Evolutionary conservation across 2,797 vertebrate species (phyloP), one percentile per base, ranked within the genome.

Genomic region (Sebastes cheni): DNA sequence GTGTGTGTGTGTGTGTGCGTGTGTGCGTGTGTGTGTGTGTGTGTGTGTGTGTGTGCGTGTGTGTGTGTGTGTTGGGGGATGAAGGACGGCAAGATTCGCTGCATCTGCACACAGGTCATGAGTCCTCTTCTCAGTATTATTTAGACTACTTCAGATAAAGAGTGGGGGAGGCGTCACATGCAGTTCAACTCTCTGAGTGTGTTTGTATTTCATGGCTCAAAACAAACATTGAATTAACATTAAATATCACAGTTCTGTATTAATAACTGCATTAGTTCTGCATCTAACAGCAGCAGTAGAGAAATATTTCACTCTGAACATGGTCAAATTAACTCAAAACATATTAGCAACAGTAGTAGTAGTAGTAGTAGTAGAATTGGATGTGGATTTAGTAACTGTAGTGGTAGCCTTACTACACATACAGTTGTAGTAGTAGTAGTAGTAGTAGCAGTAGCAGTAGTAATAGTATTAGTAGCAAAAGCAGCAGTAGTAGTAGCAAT

Each of bases 101-200:
- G 23, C 12, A 70, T 11, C 13, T 59, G 13, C 6, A 62, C n/a
- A 25, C 36, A 13, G 4, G 29, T 34, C 22, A 50, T 30, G 5
- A 55, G 32, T n/a, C 14, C 14, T 64, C 22, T 25, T 39, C 22
- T 8, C 13, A 29, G 29, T 7, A 60, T 61, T 68, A 68, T 58
- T 69, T 69, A 54, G 52, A 67, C 76, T 66, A 30, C 14, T 16
- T 58, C 46, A 73, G 64, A 68, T 74, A 72, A 64, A 46, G 30
- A 29, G 50, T 1, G 11, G 8, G 11, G 8, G n/a, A 14, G 20
- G 34, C 3, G 1, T 70, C 66, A 36, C 27, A 34, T 59, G 22
- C 25, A 32, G 12, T 55, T n/a, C 16, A 77, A 30, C 10, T 13
- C 23, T 42, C 13, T 1, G 46, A 18, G 11, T 30, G 14, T 61